Evolutionary conservation across 2,797 vertebrate genomes (phyloP), one percentile per base, ranked within the genome.

Genomic region (Dromococcyx pavoninus): DNA sequence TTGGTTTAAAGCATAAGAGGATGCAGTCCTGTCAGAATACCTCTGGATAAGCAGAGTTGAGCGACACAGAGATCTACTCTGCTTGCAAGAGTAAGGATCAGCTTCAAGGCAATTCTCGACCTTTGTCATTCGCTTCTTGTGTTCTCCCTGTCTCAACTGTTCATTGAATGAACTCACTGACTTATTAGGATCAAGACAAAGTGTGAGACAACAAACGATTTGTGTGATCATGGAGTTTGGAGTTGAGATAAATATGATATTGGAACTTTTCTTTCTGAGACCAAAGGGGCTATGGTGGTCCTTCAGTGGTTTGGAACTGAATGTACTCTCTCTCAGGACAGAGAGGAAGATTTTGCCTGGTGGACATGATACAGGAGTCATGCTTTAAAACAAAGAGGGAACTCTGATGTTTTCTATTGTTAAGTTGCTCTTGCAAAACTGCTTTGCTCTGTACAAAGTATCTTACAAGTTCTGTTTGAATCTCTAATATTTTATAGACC

Each of bases 401-500:
- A 67, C n/a, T 88, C 11, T n/a, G 28, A 53, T 10, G 25, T 66
- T 83, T 88, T 88, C n/a, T 54, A 9, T 62, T 93, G 48, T 66
- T 89, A 91, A 86, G 15, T 32, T 74, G 19, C 39, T 79, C 66
- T 92, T 95, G 17, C 44, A 93, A 91, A 86, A 89, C 17, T 1
- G 0, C 16, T 76, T 89, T 84, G 32, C 65, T 67, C 4, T 91
- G 70, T 48, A 83, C 5, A 24, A 94, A 76, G 57, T 61, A 79
- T 75, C 72, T 90, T 95, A 71, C 57, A 91, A 72, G 70, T 89
- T 93, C 70, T 86, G 13, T 78, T 88, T 62, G 41, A 62, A 39
- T 93, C 81, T 89, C 32, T 23, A 76, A 66, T 91, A 77, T 94
- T 96, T 96, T 94, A 61, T 48, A 89, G 80, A 48, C 75, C 61